A percentile compares a stretch with the other conserved stretches of the same genome.
phyloP scores from a whole-genome alignment of 1,140 invertebrate genomes.

The Apocrypta bakeri region DNA sequence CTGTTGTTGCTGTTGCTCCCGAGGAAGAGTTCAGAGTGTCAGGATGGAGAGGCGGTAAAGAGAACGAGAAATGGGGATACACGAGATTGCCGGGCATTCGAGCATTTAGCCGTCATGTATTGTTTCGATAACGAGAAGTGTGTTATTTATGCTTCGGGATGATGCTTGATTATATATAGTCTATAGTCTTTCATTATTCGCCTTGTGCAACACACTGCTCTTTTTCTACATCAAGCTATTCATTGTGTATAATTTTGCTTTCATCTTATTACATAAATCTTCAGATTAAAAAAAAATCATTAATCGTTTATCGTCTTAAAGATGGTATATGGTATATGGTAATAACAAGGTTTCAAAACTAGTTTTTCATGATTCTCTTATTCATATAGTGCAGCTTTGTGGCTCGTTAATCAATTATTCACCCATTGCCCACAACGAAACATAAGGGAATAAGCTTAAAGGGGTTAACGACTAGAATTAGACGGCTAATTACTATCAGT shows the following conservation, averaged over 20 bases:
- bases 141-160: neutral
- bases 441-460: constrained; percentile 27
- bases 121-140: neutral
- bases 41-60: neutral
- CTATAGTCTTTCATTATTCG: too few relatives aligned
- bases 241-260: too few relatives aligned
- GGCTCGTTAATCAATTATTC: constrained; percentile 36
- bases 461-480: constrained; percentile 44
- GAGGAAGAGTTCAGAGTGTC: neutral
- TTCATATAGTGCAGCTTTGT: neutral
- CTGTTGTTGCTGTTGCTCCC: neutral
- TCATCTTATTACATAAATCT: too few relatives aligned
- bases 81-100: neutral
- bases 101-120: neutral
- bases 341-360: constrained; percentile 24
- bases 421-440: neutral
- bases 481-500: constrained; percentile 37
- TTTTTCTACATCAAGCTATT: too few relatives aligned
- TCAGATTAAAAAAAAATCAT: too few relatives aligned
- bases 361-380: constrained; percentile 9
- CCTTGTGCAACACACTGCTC: too few relatives aligned
- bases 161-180: neutral
- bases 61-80: neutral
- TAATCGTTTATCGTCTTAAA: too few relatives aligned
- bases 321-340: neutral